Evolutionary conservation across 2,797 vertebrate genomes (phyloP), one percentile per base, ranked within the genome.

Genomic region (Gymnodraco acuticeps): DNA sequence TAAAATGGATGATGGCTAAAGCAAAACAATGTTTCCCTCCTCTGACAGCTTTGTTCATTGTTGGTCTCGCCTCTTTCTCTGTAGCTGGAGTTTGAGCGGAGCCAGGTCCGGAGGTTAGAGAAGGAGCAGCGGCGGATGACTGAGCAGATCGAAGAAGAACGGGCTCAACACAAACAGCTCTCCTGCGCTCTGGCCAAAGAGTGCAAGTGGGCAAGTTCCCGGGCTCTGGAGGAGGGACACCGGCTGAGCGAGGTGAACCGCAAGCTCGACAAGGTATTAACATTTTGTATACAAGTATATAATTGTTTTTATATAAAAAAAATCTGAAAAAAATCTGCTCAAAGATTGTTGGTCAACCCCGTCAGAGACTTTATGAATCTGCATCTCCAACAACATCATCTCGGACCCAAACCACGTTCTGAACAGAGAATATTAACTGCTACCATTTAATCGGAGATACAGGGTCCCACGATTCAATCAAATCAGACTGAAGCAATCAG

Each of bases 51-150:
- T 55, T 17, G 7, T n/a, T 0, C 11, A 41, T 14, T 56, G 17
- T 0, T 1, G 7, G 11, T 27, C 2, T 59, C 3, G 42, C 54
- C 46, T 56, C 46, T 68, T 17, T 78, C 15, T 51, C 14, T 83
- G 17, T 55, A 99, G 98, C 72, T 99, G 95, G 98, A 98, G 72
- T 98, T 98, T 91, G 98, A 99, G 83, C 97, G 96, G 67, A 94
- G 95, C 50, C 97, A 98, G 82, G 96, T 96, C 62, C 96, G 97
- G 4, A 96, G 96, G 51, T 87, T 98, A 87, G 98, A 99, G 71
- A 97, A 96, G 42, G 97, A 99, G 17, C 97, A 97, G 85, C 96
- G 96, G 68, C 95, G 95, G 51, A 89, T 97, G 51, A 95, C 94
- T 0, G 95, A 95, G 47, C 97, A 97, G 93, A 64, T 99, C 62